Percentiles rank a stretch among this genome's conserved stretches.
These are phyloP conservation scores for Ooceraea biroi DNA, from an alignment of 1,140 invertebrate species.

Conservation along the genomic window DNA sequence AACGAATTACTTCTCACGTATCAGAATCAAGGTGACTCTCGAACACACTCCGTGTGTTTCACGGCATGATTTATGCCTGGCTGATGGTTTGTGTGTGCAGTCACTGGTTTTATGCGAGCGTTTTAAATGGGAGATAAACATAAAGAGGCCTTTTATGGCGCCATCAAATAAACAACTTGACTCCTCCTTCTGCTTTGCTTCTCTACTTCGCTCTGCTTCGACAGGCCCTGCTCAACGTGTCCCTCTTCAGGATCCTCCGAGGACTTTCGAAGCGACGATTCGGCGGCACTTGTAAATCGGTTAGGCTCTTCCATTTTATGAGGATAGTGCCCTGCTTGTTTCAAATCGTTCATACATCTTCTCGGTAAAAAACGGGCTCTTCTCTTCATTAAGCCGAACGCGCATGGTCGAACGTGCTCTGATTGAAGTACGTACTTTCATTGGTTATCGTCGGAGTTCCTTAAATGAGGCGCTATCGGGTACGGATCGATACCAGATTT, in stretches of 20 bases:
- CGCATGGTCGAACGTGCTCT: not conserved
- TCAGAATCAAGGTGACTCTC: constrained; percentile 68
- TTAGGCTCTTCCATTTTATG: constrained; percentile 34
- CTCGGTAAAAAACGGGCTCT: not conserved
- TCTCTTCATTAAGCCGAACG: not conserved
- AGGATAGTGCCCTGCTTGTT: constrained; percentile 16
- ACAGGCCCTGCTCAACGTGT: constrained; percentile 40
- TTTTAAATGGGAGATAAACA: constrained; percentile 87
- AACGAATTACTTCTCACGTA: constrained; percentile 38
- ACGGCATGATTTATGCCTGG: constrained; percentile 83
- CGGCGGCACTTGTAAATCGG: constrained; percentile 38
- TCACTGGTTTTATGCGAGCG: constrained; percentile 85
- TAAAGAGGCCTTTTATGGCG: constrained; percentile 87
- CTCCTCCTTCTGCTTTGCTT: constrained; percentile 84
- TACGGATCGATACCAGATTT: constrained; percentile 29
- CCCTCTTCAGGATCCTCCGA: constrained; percentile 42
- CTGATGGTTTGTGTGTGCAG: constrained; percentile 85
- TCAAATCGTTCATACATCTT: constrained; percentile 23
- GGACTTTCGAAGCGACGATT: constrained; percentile 51
- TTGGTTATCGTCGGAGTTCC: constrained; percentile 1
- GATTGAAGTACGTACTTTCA: not conserved
- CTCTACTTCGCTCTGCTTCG: constrained; percentile 66
- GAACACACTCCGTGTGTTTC: constrained; percentile 78
- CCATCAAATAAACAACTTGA: constrained; percentile 87
- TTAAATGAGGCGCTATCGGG: not conserved